Evolutionary conservation across 1,140 invertebrate genomes (phyloP).

Genomic region (Drosophila cardini): DNA sequence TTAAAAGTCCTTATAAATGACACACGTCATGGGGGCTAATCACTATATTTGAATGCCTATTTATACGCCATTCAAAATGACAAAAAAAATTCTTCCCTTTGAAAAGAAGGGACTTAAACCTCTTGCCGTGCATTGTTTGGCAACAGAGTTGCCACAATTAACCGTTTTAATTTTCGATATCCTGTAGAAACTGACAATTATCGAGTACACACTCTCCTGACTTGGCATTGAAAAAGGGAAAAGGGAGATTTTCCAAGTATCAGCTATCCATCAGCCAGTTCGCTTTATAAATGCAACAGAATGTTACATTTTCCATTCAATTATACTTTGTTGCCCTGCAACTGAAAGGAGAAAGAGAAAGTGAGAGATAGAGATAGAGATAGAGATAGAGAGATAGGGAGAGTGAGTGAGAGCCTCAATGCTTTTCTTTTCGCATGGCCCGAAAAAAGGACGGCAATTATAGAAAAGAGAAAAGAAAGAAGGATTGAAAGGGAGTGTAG

Average conservation of each 20-base stretch:
- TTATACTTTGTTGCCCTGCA: constrained; percentile 43
- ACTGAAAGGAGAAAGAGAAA: constrained; percentile 19
- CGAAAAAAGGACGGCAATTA: constrained; percentile 39
- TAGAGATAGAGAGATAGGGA: not conserved
- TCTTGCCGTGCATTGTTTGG: constrained; percentile 30
- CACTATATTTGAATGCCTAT: constrained; percentile 6
- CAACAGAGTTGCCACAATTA: constrained; percentile 45
- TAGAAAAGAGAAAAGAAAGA: constrained; percentile 4
- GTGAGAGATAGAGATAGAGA: not conserved
- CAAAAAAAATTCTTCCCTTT: constrained; percentile 5
- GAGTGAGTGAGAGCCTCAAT: constrained; percentile 8
- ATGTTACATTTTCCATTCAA: constrained; percentile 56
- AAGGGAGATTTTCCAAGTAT: constrained; percentile 21
- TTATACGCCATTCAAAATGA: constrained; percentile 2
- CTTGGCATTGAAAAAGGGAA: not conserved
- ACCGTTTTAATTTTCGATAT: constrained; percentile 47
- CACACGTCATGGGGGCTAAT: not conserved
- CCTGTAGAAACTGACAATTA: constrained; percentile 46
- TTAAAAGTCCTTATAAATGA: not conserved
- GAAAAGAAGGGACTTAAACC: not conserved
- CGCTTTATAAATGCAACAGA: constrained; percentile 52
- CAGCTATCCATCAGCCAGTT: constrained; percentile 31
- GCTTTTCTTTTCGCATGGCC: constrained; percentile 44
- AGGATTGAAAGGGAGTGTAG: not conserved
- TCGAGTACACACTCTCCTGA: constrained; percentile 14